Conservation (phyloP, 2,113 vertebrate genomes). For the Gulo gulo region DNA sequence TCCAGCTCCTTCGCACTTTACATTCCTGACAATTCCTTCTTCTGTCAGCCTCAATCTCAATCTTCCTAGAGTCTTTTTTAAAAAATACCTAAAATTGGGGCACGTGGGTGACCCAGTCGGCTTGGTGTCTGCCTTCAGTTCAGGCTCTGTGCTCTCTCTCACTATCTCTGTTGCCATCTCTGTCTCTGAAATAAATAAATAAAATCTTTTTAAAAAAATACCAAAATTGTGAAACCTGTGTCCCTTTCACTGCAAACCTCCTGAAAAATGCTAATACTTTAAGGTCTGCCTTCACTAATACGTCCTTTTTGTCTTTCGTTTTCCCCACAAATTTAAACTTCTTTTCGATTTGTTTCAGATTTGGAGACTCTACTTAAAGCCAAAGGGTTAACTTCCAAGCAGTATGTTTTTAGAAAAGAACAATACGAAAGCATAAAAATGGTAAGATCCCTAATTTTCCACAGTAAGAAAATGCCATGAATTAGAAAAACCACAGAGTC, state of each 20-base stretch:
- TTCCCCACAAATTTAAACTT: not conserved
- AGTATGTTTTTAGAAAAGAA: conserved; percentile 36
- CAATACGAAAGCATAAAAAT: not conserved
- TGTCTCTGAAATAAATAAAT: too few relatives aligned
- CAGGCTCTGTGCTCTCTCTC: too few relatives aligned
- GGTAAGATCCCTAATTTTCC: conserved; percentile 13
- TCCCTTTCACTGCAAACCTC: not conserved
- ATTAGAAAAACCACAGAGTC: not conserved
- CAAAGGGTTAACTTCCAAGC: conserved; percentile 48
- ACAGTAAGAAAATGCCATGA: not conserved
- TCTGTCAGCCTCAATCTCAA: not conserved
- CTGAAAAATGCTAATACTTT: not conserved
- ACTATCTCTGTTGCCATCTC: too few relatives aligned
- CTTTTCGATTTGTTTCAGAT: conserved; percentile 64
- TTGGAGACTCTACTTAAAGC: conserved; percentile 34
- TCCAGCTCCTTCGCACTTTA: not conserved
- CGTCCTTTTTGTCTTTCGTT: not conserved
- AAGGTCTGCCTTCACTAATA: not conserved
- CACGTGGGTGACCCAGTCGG: too few relatives aligned
- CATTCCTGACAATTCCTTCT: not conserved
- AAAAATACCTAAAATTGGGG: not conserved
- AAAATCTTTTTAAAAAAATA: too few relatives aligned
- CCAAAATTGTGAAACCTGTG: not conserved
- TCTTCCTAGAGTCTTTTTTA: not conserved
- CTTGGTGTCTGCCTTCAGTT: too few relatives aligned